phyloP scores from a whole-genome alignment of 2,113 vertebrate species.

The Paedocypris sp. region DNA sequence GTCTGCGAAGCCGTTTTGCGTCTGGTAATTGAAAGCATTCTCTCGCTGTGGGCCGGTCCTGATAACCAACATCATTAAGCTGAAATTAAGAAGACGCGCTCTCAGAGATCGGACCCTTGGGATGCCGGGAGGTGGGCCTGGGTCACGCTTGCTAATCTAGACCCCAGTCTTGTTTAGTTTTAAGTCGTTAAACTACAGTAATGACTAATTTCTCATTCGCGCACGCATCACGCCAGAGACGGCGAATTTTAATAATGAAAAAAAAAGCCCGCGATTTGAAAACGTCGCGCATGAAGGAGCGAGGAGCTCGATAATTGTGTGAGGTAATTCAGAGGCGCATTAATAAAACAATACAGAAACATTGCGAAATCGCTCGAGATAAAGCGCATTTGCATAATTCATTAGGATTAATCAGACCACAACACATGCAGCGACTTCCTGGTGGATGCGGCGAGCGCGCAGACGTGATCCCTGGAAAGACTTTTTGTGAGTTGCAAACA shows the following conservation, averaged over 20 bases:
- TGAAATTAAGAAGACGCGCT: conserved; percentile 51
- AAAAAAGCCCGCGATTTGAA: conserved; percentile 60
- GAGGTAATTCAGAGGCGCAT: conserved; percentile 64
- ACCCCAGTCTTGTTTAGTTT: conserved; percentile 59
- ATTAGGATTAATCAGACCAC: conserved; percentile 68
- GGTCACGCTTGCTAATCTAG: conserved; percentile 47
- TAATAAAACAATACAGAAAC: conserved; percentile 72
- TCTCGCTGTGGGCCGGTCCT: conserved; percentile 46
- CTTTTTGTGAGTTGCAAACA: conserved; percentile 58
- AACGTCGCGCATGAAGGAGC: conserved; percentile 42
- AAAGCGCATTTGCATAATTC: conserved; percentile 69
- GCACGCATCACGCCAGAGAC: conserved; percentile 56
- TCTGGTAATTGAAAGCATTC: conserved; percentile 54
- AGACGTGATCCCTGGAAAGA: conserved; percentile 47
- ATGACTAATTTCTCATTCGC: conserved; percentile 69
- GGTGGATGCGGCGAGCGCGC: conserved; percentile 43
- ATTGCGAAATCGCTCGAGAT: conserved; percentile 68
- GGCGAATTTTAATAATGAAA: conserved; percentile 65
- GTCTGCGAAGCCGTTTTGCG: conserved; percentile 50
- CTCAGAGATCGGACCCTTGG: conserved; percentile 50
- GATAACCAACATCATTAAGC: conserved; percentile 58
- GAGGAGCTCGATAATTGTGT: conserved; percentile 55
- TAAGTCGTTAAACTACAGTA: conserved; percentile 72
- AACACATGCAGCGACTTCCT: conserved; percentile 47
- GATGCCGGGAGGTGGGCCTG: conserved; percentile 18